Percentiles rank a stretch among this genome's conserved stretches.
Conservation (phyloP, 1,140 invertebrate species). For the Delia radicum region DNA sequence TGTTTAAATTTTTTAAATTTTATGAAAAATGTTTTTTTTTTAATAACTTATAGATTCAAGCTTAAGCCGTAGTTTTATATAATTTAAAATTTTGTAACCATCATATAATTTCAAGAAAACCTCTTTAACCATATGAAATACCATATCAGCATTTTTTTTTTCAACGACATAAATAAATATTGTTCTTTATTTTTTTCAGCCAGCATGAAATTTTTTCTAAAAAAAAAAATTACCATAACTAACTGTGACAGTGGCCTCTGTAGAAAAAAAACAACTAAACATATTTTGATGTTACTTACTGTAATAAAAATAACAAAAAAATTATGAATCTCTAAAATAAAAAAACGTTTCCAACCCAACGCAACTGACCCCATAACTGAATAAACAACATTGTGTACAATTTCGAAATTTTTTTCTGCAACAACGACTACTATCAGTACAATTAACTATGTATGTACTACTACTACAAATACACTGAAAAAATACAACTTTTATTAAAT, state of each 20-base stretch:
- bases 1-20: too few relatives aligned
- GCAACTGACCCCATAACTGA: not conserved
- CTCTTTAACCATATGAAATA: not conserved
- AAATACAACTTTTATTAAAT: too few relatives aligned
- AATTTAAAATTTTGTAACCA: too few relatives aligned
- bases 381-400: not conserved
- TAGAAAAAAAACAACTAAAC: too few relatives aligned
- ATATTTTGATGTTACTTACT: not conserved
- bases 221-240: not conserved
- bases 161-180: not conserved
- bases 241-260: not conserved
- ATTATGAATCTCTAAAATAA: not conserved
- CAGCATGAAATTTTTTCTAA: too few relatives aligned
- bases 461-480: not conserved
- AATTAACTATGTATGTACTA: not conserved
- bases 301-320: not conserved
- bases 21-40: not conserved
- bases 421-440: not conserved
- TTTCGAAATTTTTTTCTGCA: not conserved
- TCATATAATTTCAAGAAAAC: not conserved
- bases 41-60: not conserved
- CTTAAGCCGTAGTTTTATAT: too few relatives aligned
- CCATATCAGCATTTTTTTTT: not conserved
- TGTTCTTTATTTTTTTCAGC: not conserved
- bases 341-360: not conserved